These are phyloP conservation scores for Ceyx margarethae DNA, from an alignment of 2,113 vertebrate species.

Conservation along the genomic window DNA sequence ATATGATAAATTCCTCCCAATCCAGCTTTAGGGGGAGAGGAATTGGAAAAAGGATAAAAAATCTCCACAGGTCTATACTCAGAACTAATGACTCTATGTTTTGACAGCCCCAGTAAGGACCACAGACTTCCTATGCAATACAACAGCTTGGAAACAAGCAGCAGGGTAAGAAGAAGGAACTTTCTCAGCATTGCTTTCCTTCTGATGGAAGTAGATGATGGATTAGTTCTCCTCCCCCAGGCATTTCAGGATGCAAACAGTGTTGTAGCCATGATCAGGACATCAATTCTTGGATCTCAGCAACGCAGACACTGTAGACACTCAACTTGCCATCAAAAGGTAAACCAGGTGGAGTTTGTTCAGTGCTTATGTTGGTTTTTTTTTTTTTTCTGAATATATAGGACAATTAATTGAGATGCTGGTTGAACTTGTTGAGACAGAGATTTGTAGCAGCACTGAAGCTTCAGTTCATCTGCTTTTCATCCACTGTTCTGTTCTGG, in stretches of 20 bases:
- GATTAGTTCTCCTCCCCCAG: not conserved
- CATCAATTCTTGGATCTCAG: not conserved
- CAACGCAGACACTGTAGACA: not conserved
- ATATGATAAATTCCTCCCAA: not conserved
- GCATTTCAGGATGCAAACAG: not conserved
- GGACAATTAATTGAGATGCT: not conserved
- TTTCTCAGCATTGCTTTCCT: not conserved
- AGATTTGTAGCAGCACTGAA: not conserved
- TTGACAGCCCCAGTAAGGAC: not conserved
- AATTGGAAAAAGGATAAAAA: not conserved
- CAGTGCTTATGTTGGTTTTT: not conserved
- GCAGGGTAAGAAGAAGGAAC: not conserved
- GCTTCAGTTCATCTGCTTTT: constrained; percentile 54
- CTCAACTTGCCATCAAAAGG: not conserved
- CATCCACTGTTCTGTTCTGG: constrained; percentile 39
- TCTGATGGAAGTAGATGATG: not conserved
- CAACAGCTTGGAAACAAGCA: not conserved
- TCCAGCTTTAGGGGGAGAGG: not conserved
- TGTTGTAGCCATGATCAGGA: not conserved
- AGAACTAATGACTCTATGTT: not conserved
- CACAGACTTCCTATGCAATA: not conserved
- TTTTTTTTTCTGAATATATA: not conserved
- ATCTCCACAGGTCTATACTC: not conserved
- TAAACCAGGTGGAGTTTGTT: rapidly evolving
- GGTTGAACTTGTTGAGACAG: not conserved